A percentile compares a stretch with the other conserved stretches of the same genome.
These are phyloP conservation scores for Paramuricea clavata DNA, from an alignment of 92 coral and sea anemone species.

Conservation along the genomic window DNA sequence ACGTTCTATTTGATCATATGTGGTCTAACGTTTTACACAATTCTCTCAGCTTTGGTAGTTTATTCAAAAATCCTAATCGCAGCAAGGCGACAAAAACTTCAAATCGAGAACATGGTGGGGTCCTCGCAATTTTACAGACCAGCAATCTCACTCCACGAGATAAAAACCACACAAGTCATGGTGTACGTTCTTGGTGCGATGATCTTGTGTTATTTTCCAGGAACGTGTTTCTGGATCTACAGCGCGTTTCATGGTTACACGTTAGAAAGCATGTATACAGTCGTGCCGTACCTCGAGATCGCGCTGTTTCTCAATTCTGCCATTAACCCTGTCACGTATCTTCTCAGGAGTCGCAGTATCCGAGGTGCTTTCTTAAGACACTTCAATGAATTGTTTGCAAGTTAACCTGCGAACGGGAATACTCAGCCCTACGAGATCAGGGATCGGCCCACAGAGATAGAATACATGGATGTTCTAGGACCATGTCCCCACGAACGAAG, in stretches of 20 bases:
- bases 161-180: slow-evolving; percentile 19
- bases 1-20: slow-evolving; percentile 37
- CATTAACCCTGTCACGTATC: slow-evolving; percentile 26
- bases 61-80: slow-evolving; percentile 17
- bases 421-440: no score
- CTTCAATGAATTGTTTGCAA: neutral
- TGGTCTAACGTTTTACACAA: slow-evolving; percentile 21
- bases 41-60: slow-evolving; percentile 34
- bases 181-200: slow-evolving; percentile 38
- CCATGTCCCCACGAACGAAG: no score
- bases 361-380: slow-evolving; percentile 17
- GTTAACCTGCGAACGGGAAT: no score
- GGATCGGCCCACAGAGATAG: no score
- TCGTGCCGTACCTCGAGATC: slow-evolving; percentile 18
- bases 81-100: slow-evolving; percentile 26
- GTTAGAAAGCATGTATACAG: slow-evolving; percentile 15
- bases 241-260: slow-evolving; percentile 34
- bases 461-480: no score
- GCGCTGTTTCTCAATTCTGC: slow-evolving; percentile 41
- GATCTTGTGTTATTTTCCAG: slow-evolving; percentile 36
- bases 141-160: slow-evolving; percentile 1
- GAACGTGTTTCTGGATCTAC: slow-evolving; percentile 30
- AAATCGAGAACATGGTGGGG: neutral
- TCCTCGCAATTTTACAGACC: neutral
- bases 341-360: slow-evolving; percentile 15